These are phyloP conservation scores for Melanerpes formicivorus DNA, from an alignment of 2,113 vertebrate genomes.

Conservation along the genomic window DNA sequence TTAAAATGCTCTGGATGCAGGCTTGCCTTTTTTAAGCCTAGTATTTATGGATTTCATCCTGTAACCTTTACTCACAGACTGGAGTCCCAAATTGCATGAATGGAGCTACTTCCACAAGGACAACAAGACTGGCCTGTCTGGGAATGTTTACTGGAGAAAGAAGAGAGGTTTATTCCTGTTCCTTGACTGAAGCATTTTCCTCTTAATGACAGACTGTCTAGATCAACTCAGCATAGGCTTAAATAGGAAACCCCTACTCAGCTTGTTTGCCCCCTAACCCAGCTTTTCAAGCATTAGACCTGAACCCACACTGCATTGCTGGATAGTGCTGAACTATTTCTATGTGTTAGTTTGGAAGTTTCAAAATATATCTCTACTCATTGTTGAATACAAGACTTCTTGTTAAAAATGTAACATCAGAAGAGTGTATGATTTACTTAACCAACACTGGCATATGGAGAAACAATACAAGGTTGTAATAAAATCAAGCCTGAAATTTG, in stretches of 20 bases:
- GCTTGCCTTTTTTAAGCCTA: neutral
- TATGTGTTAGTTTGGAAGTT: neutral
- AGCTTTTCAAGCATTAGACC: neutral
- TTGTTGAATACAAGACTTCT: neutral
- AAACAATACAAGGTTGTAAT: neutral
- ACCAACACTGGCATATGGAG: neutral
- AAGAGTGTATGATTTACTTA: neutral
- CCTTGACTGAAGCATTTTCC: neutral
- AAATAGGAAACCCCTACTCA: neutral
- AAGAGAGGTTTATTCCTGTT: constrained; percentile 4
- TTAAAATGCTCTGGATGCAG: constrained; percentile 37
- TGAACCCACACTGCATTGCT: neutral
- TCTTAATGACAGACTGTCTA: neutral
- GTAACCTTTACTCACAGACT: neutral
- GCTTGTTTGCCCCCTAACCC: neutral
- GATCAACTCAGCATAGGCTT: neutral
- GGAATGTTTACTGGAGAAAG: neutral
- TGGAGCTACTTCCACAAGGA: neutral
- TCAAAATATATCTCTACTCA: neutral
- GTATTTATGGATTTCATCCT: constrained; percentile 34
- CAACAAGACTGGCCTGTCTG: neutral
- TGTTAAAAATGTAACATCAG: neutral
- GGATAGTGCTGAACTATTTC: neutral
- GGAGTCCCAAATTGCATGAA: neutral
- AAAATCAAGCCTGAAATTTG: neutral